Conservation (phyloP, 2,797 vertebrate species). For the Morelia viridis region DNA sequence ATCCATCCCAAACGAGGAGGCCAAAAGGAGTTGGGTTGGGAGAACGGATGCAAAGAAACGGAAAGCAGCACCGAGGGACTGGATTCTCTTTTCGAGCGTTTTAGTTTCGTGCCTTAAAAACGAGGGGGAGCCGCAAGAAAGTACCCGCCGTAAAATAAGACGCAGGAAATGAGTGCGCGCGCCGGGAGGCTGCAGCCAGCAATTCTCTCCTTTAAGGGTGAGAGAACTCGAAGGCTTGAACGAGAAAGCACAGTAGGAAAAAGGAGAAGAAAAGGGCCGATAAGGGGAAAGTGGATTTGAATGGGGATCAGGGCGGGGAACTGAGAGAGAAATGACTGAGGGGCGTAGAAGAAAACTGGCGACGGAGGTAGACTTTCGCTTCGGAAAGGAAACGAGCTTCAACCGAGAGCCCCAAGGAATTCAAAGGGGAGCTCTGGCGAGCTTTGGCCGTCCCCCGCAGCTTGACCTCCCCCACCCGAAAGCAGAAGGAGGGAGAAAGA, state of each 20-base stretch:
- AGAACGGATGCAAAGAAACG: too few relatives aligned
- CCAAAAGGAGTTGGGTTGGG: background rate
- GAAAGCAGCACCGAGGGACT: background rate
- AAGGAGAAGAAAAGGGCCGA: too few relatives aligned
- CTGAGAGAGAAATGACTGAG: background rate
- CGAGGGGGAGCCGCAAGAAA: background rate
- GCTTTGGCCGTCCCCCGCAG: background rate
- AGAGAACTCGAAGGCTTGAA: background rate
- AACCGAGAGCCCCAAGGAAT: background rate
- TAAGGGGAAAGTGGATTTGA: background rate
- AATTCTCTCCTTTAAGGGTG: background rate
- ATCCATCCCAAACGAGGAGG: constrained; percentile 62
- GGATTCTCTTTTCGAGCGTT: constrained; percentile 31
- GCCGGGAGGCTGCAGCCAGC: background rate
- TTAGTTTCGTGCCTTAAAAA: constrained; percentile 1
- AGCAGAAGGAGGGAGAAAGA: background rate
- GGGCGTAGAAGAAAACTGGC: constrained; percentile 47
- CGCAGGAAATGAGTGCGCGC: constrained; percentile 2
- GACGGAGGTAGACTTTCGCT: background rate
- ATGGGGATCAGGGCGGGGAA: background rate
- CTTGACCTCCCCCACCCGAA: background rate
- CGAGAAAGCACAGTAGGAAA: background rate
- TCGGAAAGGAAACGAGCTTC: background rate
- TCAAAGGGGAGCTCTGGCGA: background rate
- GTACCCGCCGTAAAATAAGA: background rate